Conservation (phyloP, 1,140 invertebrate genomes). For the Vanessa atalanta region DNA sequence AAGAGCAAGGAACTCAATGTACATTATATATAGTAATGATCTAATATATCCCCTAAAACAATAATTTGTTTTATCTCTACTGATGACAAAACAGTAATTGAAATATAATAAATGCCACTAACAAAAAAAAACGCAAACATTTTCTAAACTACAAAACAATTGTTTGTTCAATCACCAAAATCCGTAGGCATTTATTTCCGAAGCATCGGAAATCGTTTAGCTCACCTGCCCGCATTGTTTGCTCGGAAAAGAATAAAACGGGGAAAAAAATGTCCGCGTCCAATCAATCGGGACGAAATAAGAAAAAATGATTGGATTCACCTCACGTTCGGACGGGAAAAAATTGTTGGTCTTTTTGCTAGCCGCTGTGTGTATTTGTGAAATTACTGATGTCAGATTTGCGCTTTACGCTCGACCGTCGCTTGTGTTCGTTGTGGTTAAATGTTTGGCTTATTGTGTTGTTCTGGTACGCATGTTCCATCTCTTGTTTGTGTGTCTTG, state of each 20-base stretch:
- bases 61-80: too few relatives aligned
- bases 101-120: neutral
- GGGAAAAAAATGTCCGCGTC: conserved; percentile 15
- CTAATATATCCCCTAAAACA: too few relatives aligned
- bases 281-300: conserved; percentile 17
- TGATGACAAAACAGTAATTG: neutral
- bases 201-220: conserved; percentile 36
- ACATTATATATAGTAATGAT: too few relatives aligned
- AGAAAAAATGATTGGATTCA: conserved; percentile 22
- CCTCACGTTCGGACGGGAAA: conserved; percentile 44
- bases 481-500: too few relatives aligned
- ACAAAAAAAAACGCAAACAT: neutral
- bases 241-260: conserved; percentile 23
- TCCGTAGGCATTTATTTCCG: conserved; percentile 6
- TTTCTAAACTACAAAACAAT: conserved; percentile 4
- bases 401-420: conserved; percentile 2
- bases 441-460: too few relatives aligned
- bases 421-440: too few relatives aligned
- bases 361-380: conserved; percentile 33
- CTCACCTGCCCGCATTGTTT: conserved; percentile 55
- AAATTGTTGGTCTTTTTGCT: conserved; percentile 44
- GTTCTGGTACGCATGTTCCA: too few relatives aligned
- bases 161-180: conserved; percentile 5
- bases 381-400: conserved; percentile 39
- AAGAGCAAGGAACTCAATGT: too few relatives aligned